These are phyloP conservation scores for Ectemnius cavifrons DNA, from an alignment of 2,888 invertebrate genomes.

Conservation along the genomic window DNA sequence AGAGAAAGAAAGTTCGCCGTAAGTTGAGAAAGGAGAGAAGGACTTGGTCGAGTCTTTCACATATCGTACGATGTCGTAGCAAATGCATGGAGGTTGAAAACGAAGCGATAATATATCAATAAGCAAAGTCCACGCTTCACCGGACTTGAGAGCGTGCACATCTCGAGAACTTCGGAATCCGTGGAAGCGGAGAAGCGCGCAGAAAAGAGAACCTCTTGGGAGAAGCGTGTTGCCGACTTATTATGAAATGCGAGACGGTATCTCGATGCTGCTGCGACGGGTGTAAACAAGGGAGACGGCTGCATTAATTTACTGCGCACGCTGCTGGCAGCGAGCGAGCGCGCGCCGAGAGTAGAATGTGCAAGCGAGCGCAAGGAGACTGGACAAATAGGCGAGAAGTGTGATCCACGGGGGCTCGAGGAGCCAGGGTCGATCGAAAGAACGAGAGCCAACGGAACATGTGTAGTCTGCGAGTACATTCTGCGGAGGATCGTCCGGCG, in stretches of 20 bases:
- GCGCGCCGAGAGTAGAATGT: too few relatives aligned
- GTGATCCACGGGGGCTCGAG: too few relatives aligned
- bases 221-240: slow-evolving; percentile 31
- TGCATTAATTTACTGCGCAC: slow-evolving; percentile 36
- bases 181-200: background rate
- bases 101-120: background rate
- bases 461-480: background rate
- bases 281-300: slow-evolving; percentile 40
- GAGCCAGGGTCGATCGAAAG: background rate
- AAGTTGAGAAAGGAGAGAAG: too few relatives aligned
- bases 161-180: background rate
- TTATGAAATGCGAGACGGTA: slow-evolving; percentile 43
- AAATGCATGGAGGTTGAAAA: too few relatives aligned
- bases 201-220: background rate
- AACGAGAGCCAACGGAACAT: background rate
- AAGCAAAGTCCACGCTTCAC: background rate
- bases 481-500: background rate
- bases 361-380: too few relatives aligned
- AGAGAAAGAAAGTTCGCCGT: too few relatives aligned
- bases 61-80: too few relatives aligned
- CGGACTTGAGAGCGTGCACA: background rate
- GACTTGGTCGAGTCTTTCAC: too few relatives aligned
- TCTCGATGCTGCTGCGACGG: background rate
- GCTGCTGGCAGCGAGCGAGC: background rate
- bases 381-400: too few relatives aligned